Base-by-base conservation (phyloP, 2,888 invertebrate genomes). In the Parthenolecanium corni region DNA sequence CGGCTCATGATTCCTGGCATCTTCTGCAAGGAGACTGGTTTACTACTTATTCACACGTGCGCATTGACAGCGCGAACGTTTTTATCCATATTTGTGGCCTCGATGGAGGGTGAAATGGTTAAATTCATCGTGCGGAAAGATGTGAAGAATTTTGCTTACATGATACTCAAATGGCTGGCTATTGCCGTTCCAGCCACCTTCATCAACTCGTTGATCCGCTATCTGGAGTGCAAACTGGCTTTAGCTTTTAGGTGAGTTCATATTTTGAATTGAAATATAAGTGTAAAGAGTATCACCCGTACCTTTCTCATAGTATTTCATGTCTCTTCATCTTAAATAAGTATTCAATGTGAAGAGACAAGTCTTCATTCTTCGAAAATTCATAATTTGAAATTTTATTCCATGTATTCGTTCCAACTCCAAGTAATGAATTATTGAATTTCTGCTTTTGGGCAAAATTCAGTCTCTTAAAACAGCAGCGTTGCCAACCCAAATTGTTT, bases 121-220 rank as follows among this genome's bases (percentile, higher is more conserved):
- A 91, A 89, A 72, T 89, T 89, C 72, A 96, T 96, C 71, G 96
- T 97, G 3, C 83, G 90, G 66, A 87, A 86, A 69, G 92, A 95
- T 76, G 79, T 91, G 36, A 77, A 75, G 1, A 82, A 85, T 65
- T 94, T 94, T 73, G 77, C 84, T 0, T 73, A 82, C 2, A 84
- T 91, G 72, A 76, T 97, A 24, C 75, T 86, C 5, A 88, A 93
- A 72, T 98, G 96, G 96, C 84, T 98, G 71, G 83, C 87, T 1
- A 89, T 97, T 53, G 96, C 97, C 0, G 78, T 97, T 3, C 97
- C 97, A 0, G 97, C 97, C 0, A 97, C 97, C 0, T 95, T 97
- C 74, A 85, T 97, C 70, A 98, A 98, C 76, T 94, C 94, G 66
- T 86, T 94, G 78, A 97, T 98, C 70, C 80, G 94, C 64, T 98